Evolutionary conservation across 2,797 vertebrate species (phyloP).

Genomic region (Bradypodion pumilum): DNA sequence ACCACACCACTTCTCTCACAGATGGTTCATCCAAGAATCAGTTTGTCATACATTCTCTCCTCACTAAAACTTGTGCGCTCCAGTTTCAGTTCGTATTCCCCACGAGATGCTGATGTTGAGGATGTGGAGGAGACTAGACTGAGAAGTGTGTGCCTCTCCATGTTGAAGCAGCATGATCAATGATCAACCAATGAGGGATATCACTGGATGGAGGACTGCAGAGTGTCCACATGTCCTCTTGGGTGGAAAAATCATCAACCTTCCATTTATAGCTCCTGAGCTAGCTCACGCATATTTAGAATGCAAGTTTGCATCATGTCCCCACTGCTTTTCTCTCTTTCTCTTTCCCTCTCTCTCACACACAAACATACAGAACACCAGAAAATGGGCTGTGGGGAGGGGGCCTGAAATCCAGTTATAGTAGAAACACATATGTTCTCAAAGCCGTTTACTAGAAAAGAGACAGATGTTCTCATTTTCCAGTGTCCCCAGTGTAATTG

Average conservation of each 20-base stretch:
- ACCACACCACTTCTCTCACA: background rate
- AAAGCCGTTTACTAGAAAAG: slow-evolving; percentile 42
- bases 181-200: background rate
- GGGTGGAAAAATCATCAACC: slow-evolving; percentile 31
- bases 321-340: too few relatives aligned
- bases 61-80: slow-evolving; percentile 26
- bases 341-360: too few relatives aligned
- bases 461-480: slow-evolving; percentile 54
- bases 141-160: background rate
- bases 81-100: slow-evolving; percentile 23
- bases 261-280: slow-evolving; percentile 44
- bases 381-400: too few relatives aligned
- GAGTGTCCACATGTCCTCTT: background rate
- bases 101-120: slow-evolving; percentile 36
- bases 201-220: background rate
- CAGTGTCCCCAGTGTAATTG: slow-evolving; percentile 13
- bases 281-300: slow-evolving; percentile 29
- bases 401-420: slow-evolving; percentile 36
- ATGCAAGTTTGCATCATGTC: slow-evolving; percentile 18
- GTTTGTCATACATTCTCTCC: background rate
- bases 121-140: background rate
- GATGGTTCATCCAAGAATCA: background rate
- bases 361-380: too few relatives aligned
- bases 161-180: background rate
- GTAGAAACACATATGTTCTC: slow-evolving; percentile 43